Base-by-base conservation (phyloP, 2,797 vertebrate species). In the Enteromius treurensis region DNA sequence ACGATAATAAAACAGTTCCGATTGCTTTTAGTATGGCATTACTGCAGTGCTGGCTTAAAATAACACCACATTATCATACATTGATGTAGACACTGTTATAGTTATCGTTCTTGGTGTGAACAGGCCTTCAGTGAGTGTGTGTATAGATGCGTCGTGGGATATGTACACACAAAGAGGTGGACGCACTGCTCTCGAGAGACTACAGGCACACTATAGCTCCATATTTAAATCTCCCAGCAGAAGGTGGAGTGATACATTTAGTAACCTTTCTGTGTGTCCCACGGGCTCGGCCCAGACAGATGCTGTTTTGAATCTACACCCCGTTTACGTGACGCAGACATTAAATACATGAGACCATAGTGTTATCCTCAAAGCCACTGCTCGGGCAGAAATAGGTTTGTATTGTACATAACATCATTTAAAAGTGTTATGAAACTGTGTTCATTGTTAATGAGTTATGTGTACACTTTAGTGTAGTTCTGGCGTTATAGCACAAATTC, bases 171-270 rank as follows among this genome's bases (percentile, higher is more conserved):
- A 89, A 88, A 89, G 89, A 90, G 90, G 90, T 87, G 90, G 88
- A 89, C 84, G 79, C 53, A 75, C 73, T 86, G 87, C 82, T 90
- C 88, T 91, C 88, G 84, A 69, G 90, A 92, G 90, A 90, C 91
- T 89, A 83, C 40, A 23, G 55, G 90, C 87, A 87, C 88, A 89
- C 86, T 92, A 88, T 73, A 82, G 87, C 89, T 91, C 90, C 90
- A 82, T 92, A 92, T 94, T 93, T 93, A 93, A 93, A 93, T 94
- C 85, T 90, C 82, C 84, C 88, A 89, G 80, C 88, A 90, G 89
- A 90, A 92, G 91, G 91, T 89, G 87, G 85, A 90, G 90, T 94
- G 93, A 95, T 93, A 92, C 90, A 95, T 94, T 90, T 93, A 93
- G 92, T 92, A 94, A 94, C 93, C 93, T 95, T 94, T 94, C 90